Evolutionary conservation across 2,113 vertebrate species (phyloP).

Genomic region (Heptranchias perlo): DNA sequence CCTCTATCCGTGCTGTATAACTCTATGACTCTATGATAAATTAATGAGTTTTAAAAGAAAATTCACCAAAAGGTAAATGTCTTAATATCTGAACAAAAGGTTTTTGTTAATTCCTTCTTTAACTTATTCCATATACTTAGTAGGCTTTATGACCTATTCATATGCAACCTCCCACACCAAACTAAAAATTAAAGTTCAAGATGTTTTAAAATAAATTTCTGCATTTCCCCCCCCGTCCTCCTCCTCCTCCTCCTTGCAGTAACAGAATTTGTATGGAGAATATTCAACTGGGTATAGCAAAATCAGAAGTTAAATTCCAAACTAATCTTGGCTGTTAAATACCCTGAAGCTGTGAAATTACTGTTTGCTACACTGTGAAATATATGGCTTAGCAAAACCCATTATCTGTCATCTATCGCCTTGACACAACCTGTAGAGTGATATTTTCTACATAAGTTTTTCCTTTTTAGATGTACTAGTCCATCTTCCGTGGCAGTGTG

Average conservation of each 20-base stretch:
- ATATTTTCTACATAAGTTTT: background rate
- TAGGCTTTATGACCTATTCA: background rate
- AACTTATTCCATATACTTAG: background rate
- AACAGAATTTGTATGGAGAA: background rate
- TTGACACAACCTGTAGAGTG: background rate
- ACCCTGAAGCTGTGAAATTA: conserved; percentile 15
- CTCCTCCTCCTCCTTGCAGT: background rate
- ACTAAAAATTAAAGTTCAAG: background rate
- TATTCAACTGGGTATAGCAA: background rate
- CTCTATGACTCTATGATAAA: no score
- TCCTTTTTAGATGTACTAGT: background rate
- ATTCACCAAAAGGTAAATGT: background rate
- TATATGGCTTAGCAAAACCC: conserved; percentile 2
- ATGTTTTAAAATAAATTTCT: background rate
- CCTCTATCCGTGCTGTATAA: no score
- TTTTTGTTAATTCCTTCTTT: background rate
- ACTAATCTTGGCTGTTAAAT: background rate
- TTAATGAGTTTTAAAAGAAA: background rate
- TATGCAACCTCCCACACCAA: background rate
- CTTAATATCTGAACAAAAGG: background rate
- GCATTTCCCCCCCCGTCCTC: background rate
- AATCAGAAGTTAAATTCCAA: background rate
- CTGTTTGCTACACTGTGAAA: conserved; percentile 16
- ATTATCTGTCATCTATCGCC: conserved; percentile 7
- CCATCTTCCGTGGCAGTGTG: background rate